Conservation (phyloP, 2,113 vertebrate genomes). For the Ranitomeya imitator region DNA sequence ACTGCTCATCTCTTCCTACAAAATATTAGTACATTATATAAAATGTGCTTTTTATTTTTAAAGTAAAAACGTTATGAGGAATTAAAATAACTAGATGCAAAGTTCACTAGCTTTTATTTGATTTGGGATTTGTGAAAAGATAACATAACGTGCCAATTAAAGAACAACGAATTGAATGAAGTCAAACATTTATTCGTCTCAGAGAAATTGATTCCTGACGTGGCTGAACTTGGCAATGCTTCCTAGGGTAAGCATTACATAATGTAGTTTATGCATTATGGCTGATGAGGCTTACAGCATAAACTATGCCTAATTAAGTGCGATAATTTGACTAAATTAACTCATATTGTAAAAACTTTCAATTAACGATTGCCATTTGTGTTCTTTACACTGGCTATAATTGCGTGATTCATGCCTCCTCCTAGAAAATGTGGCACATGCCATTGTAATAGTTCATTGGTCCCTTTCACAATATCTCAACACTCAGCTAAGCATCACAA, state of each 20-base stretch:
- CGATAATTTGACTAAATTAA: background rate
- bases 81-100: too few relatives aligned
- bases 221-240: background rate
- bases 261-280: background rate
- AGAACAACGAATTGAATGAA: background rate
- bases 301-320: background rate
- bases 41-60: too few relatives aligned
- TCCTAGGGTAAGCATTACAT: background rate
- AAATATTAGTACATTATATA: too few relatives aligned
- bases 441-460: constrained; percentile 9
- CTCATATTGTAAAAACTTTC: background rate
- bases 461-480: constrained; percentile 1
- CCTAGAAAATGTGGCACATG: background rate
- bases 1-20: too few relatives aligned
- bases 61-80: too few relatives aligned
- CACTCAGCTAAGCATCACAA: constrained; percentile 6
- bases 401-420: constrained; percentile 12
- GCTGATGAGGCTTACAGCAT: background rate
- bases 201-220: background rate
- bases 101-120: background rate
- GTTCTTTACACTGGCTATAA: background rate
- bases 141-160: background rate
- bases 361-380: background rate
- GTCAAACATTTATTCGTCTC: background rate
- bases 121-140: background rate